phyloP scores from a whole-genome alignment of 2,888 invertebrate genomes.

The Serripes groenlandicus region DNA sequence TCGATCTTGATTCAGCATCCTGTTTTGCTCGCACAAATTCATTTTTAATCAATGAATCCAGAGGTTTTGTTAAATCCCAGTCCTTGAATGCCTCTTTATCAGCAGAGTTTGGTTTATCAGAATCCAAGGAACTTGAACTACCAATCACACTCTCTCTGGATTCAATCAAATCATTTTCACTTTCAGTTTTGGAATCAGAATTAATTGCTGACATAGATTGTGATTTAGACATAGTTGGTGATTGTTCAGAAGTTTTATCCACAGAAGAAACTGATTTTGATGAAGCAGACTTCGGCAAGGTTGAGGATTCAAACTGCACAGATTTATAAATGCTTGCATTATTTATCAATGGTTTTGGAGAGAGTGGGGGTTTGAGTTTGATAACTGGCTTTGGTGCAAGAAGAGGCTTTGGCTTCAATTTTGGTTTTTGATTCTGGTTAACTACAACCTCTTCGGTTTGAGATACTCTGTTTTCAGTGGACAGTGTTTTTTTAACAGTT shows the following conservation, averaged over 20 bases:
- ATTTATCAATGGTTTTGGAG: conserved; percentile 68
- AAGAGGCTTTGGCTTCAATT: conserved; percentile 67
- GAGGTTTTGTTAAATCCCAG: conserved; percentile 60
- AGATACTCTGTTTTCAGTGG: neutral
- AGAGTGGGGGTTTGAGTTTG: conserved; percentile 73
- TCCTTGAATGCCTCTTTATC: conserved; percentile 63
- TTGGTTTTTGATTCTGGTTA: conserved; percentile 21
- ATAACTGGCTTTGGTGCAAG: conserved; percentile 80
- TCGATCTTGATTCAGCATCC: conserved; percentile 57
- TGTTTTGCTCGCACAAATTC: conserved; percentile 69
- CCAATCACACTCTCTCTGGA: neutral
- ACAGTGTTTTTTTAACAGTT: neutral
- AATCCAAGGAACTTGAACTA: conserved; percentile 42
- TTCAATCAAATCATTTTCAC: conserved; percentile 2
- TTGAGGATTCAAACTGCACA: conserved; percentile 36
- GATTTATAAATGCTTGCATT: conserved; percentile 30
- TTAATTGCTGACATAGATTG: conserved; percentile 65
- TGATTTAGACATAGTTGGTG: conserved; percentile 47
- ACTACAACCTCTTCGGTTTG: neutral
- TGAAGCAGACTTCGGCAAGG: conserved; percentile 58
- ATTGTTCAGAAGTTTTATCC: neutral
- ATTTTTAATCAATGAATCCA: conserved; percentile 69
- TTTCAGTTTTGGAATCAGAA: conserved; percentile 16
- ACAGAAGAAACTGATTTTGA: conserved; percentile 27
- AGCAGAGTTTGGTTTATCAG: conserved; percentile 27